phyloP scores from a whole-genome alignment of 2,797 vertebrate genomes.

The Peromyscus aztecus region DNA sequence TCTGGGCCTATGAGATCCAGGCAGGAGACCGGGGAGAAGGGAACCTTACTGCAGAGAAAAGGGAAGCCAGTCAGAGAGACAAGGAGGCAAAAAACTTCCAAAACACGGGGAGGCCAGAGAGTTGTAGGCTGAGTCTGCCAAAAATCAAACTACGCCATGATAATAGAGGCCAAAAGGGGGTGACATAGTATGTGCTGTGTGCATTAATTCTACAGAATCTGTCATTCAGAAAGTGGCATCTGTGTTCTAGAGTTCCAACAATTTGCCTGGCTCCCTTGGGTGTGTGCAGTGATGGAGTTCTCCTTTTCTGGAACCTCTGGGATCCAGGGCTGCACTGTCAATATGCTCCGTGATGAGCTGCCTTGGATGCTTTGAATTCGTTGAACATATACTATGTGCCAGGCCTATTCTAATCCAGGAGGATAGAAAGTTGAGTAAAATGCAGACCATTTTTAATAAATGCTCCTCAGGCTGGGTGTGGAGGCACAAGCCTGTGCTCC shows the following conservation, averaged over 20 bases:
- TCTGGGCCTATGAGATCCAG: not conserved
- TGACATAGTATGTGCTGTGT: not conserved
- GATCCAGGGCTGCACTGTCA: not conserved
- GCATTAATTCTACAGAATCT: not conserved
- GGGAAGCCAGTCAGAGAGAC: not conserved
- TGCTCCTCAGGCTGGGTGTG: not conserved
- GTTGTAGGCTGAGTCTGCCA: not conserved
- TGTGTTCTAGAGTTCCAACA: too few relatives aligned
- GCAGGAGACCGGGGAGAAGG: not conserved
- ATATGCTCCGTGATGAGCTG: not conserved
- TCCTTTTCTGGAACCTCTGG: not conserved
- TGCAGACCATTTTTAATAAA: not conserved
- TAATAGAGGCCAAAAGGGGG: not conserved
- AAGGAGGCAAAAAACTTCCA: not conserved
- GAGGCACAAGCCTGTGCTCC: not conserved
- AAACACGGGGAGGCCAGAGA: not conserved
- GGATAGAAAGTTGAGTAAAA: not conserved
- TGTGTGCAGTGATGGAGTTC: rapidly evolving
- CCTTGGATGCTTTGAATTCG: not conserved
- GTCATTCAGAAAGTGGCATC: not conserved
- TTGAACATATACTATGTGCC: not conserved
- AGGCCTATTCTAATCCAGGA: not conserved
- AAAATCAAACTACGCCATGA: not conserved
- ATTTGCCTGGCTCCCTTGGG: not conserved
- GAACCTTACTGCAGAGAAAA: not conserved